A percentile compares a stretch with the other conserved stretches of the same genome.
These are phyloP conservation scores for Sinella curviseta DNA, from an alignment of 1,140 invertebrate genomes.

Conservation along the genomic window DNA sequence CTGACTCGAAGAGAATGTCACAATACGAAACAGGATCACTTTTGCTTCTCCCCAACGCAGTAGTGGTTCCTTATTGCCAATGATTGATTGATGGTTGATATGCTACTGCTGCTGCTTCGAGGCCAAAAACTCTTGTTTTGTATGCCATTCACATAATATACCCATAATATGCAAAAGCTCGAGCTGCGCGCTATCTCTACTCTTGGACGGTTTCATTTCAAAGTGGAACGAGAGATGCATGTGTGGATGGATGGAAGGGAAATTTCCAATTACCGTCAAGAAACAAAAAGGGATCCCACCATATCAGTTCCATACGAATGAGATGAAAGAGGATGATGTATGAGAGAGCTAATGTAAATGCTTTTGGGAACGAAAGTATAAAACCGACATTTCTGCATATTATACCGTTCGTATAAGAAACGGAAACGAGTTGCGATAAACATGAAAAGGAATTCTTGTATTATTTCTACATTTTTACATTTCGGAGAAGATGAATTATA, in stretches of 20 bases:
- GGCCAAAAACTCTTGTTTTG: slow-evolving; percentile 1
- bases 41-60: background rate
- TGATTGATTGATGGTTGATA: slow-evolving; percentile 44
- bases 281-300: slow-evolving; percentile 10
- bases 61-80: slow-evolving; percentile 27
- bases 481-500: no score
- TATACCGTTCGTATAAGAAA: no score
- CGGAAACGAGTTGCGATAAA: no score
- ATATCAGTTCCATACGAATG: slow-evolving; percentile 48
- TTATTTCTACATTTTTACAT: no score
- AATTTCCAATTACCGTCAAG: slow-evolving; percentile 45
- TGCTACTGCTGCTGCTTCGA: background rate
- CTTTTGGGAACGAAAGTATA: background rate
- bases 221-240: background rate
- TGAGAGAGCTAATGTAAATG: no score
- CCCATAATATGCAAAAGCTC: background rate
- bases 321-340: slow-evolving; percentile 33
- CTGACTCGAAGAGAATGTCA: background rate
- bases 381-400: no score
- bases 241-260: slow-evolving; percentile 11
- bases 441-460: no score
- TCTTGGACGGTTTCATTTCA: background rate
- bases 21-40: slow-evolving; percentile 1
- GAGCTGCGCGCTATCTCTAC: background rate
- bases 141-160: background rate